These are phyloP conservation scores for Melanostoma mellinum DNA, from an alignment of 2,888 invertebrate species.

Conservation along the genomic window DNA sequence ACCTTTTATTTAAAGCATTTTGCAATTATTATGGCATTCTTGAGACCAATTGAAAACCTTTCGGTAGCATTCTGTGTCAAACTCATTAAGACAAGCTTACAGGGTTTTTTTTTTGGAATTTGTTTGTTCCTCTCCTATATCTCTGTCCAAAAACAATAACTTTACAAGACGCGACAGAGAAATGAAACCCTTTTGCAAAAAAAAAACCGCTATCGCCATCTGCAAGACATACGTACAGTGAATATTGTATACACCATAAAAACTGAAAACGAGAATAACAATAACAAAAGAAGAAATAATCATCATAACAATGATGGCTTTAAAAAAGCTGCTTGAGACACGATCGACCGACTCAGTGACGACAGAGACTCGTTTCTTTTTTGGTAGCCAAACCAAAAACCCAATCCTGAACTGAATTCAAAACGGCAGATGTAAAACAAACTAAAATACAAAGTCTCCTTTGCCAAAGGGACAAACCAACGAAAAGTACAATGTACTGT, in stretches of 20 bases:
- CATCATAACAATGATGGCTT: constrained; percentile 60
- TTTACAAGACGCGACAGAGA: constrained; percentile 25
- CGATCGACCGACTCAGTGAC: constrained; percentile 29
- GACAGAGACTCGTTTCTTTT: constrained; percentile 24
- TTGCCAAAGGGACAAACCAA: constrained; percentile 36
- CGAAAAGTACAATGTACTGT: constrained; percentile 13
- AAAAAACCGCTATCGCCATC: constrained; percentile 37
- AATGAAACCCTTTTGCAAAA: constrained; percentile 39
- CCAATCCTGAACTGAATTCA: constrained; percentile 23
- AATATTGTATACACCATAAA: constrained; percentile 13
- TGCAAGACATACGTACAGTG: constrained; percentile 34
- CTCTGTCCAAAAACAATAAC: constrained; percentile 43
- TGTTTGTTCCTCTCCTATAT: constrained; percentile 8
- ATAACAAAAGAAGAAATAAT: constrained; percentile 46
- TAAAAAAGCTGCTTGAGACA: constrained; percentile 54
- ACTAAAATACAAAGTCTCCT: constrained; percentile 26
- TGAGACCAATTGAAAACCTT: background rate
- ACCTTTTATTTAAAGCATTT: no score
- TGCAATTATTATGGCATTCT: no score
- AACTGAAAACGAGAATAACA: constrained; percentile 29
- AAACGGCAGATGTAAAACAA: constrained; percentile 67
- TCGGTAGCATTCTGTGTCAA: constrained; percentile 39
- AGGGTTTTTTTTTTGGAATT: constrained; percentile 3
- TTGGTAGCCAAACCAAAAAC: constrained; percentile 8
- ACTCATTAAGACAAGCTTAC: constrained; percentile 29